Conservation (phyloP, 1,140 invertebrate species). For the Eupeodes corollae region DNA sequence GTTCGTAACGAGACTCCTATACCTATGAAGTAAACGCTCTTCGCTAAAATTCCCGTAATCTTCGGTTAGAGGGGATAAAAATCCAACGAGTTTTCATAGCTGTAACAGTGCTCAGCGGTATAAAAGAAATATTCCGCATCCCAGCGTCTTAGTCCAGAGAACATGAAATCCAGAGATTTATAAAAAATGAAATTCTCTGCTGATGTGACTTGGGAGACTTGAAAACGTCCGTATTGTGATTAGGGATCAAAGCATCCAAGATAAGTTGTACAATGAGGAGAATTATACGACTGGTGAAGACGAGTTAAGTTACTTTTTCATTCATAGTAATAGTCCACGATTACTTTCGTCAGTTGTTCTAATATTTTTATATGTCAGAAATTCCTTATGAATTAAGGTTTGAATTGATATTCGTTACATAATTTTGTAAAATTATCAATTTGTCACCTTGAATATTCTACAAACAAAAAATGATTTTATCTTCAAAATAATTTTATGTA, state of each 20-base stretch:
- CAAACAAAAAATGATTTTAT: too few species aligned
- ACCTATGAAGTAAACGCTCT: constrained; percentile 21
- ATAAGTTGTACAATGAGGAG: constrained; percentile 47
- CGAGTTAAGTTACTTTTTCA: constrained; percentile 43
- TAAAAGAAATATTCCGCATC: constrained; percentile 91
- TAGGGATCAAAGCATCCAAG: constrained; percentile 52
- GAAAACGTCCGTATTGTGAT: constrained; percentile 61
- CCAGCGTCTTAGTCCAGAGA: constrained; percentile 78
- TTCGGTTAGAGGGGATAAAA: constrained; percentile 85
- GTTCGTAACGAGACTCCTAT: constrained; percentile 16
- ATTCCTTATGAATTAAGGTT: too few species aligned
- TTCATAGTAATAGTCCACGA: constrained; percentile 11
- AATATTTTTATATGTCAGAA: too few species aligned
- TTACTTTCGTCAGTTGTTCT: too few species aligned
- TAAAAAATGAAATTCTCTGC: constrained; percentile 49
- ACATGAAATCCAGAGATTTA: constrained; percentile 43
- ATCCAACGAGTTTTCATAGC: constrained; percentile 81
- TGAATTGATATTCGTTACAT: too few species aligned
- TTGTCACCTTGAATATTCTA: too few species aligned
- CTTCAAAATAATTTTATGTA: too few species aligned
- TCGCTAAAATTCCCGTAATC: constrained; percentile 38
- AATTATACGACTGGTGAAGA: constrained; percentile 39
- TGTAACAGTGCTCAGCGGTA: constrained; percentile 84
- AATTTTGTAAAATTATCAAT: too few species aligned
- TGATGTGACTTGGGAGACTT: constrained; percentile 40